Conservation (phyloP, 2,888 invertebrate genomes). For the Aplocera efformata region DNA sequence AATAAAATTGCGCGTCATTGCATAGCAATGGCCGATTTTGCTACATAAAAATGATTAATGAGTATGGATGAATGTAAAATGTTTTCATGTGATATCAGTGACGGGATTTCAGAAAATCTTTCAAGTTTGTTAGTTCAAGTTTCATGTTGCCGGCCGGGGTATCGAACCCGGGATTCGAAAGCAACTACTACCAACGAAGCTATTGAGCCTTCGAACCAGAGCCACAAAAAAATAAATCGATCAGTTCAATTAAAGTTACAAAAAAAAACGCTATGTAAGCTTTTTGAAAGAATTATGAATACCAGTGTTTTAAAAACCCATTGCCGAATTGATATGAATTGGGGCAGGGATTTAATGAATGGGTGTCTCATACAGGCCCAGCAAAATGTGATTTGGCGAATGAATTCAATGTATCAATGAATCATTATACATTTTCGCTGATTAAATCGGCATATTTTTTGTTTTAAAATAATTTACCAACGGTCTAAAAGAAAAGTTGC, state of each 20-base stretch:
- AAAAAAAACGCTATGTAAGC: no score
- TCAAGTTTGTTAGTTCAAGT: no score
- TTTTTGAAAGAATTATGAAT: slow-evolving; percentile 24
- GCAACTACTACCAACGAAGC: no score
- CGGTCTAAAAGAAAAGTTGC: no score
- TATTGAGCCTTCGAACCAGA: no score
- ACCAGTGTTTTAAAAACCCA: slow-evolving; percentile 69
- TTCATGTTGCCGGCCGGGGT: no score
- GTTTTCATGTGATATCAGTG: no score
- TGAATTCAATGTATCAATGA: slow-evolving; percentile 35
- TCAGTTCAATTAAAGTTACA: slow-evolving; percentile 2
- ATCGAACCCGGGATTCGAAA: no score
- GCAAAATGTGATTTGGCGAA: slow-evolving; percentile 46
- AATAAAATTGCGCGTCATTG: slow-evolving; percentile 45
- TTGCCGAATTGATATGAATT: slow-evolving; percentile 60
- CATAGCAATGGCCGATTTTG: slow-evolving; percentile 33
- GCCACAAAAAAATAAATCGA: slow-evolving; percentile 5
- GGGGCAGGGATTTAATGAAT: slow-evolving; percentile 60
- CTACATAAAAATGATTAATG: slow-evolving; percentile 39
- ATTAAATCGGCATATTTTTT: slow-evolving; percentile 3
- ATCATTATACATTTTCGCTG: slow-evolving; percentile 6
- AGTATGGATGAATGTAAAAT: no score
- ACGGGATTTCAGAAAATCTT: no score
- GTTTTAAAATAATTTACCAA: no score
- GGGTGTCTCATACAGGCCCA: slow-evolving; percentile 55